Base-by-base conservation (phyloP, 1,140 invertebrate species). In the Leptopilina clavipes region DNA sequence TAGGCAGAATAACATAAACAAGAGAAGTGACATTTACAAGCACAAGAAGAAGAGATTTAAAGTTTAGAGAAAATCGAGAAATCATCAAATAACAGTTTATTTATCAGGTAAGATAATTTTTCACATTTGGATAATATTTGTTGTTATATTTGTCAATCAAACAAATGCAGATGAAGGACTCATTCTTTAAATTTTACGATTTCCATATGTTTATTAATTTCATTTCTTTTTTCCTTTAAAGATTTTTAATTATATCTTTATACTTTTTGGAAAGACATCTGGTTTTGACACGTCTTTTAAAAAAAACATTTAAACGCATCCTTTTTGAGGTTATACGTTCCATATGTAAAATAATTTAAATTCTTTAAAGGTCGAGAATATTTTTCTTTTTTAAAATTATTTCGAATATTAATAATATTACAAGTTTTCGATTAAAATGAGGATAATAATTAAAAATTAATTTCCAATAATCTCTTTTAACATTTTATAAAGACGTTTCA, bases 61-160 rank as follows among this genome's bases (percentile, higher is more conserved):
- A 9, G 17, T 52, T n/a, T 11, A 2, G 10, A 31, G 5, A 31
- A 31, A 65, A 25, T 11, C 25, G 19, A 11, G 54, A 22, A 22
- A 6, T 59, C 12, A 11, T 8, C 11, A 0, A 3, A 25, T 65
- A 25, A 14, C 22, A 65, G 1, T 5, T 5, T 31, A 31, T 2
- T 31, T 31, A 5, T 31, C 25, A 65, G 59, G 59, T 65, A 65
- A 31, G 59, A 14, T 6, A 22, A 56, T 25, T 59, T 59, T 59
- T 59, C n/a, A 59, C 56, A 59, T 25, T 19, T 59, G 9, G n/a
- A n/a, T n/a, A 25, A 59, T 2, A 59, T 59, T 22, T 59, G 56
- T 11, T 6, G 19, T 19, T 59, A 59, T 22, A n/a, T 11, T 14
- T 12, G 18, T 6, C 1, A 31, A 31, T 31, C 25, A 31, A 31